A percentile compares a stretch with the other conserved stretches of the same genome.
phyloP scores from a whole-genome alignment of 64 coral and sea anemone species.

The Montipora capricornis region DNA sequence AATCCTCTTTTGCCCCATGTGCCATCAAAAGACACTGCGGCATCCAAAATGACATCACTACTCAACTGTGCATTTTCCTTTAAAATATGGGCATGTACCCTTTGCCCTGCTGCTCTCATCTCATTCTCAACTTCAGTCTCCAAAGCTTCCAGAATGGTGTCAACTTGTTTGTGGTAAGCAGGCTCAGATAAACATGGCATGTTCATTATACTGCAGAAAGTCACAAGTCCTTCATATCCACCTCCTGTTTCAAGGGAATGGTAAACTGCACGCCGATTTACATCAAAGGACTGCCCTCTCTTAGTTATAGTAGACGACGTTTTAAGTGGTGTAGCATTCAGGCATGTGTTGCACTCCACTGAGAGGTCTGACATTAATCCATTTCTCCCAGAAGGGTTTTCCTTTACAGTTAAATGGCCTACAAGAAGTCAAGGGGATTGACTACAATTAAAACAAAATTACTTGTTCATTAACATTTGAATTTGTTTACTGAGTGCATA shows the following conservation, averaged over 20 bases:
- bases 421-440: too few species aligned
- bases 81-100: not conserved
- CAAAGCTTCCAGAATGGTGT: not conserved
- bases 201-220: constrained; percentile 26
- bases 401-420: too few species aligned
- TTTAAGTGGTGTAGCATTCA: not conserved
- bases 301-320: not conserved
- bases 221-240: not conserved
- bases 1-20: constrained; percentile 30
- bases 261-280: constrained; percentile 15
- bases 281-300: constrained; percentile 11
- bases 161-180: constrained; percentile 28
- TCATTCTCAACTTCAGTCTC: constrained; percentile 8
- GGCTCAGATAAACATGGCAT: not conserved
- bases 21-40: not conserved
- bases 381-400: too few species aligned
- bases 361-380: too few species aligned
- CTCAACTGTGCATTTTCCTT: not conserved
- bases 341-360: not conserved
- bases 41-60: not conserved
- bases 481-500: too few species aligned
- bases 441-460: too few species aligned
- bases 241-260: constrained; percentile 15
- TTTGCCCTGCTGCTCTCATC: not conserved
- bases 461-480: too few species aligned